These are phyloP conservation scores for Hyperoodon ampullatus DNA, from an alignment of 2,113 vertebrate genomes.

Conservation along the genomic window DNA sequence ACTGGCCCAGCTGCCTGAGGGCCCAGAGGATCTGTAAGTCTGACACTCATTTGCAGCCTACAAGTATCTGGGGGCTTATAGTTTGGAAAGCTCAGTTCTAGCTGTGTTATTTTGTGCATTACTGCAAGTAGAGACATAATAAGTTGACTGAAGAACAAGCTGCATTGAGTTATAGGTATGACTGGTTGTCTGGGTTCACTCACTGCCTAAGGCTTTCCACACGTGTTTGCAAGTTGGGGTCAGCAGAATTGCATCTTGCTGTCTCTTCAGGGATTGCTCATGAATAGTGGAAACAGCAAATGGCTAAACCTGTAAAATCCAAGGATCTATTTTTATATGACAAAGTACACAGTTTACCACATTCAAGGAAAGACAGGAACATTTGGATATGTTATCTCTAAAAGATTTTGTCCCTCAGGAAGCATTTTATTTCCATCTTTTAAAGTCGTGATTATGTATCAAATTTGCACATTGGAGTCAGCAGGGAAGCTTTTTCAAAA, in stretches of 20 bases:
- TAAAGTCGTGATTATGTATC: conserved; percentile 1
- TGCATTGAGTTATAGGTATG: neutral
- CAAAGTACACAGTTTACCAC: neutral
- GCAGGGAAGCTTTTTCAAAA: conserved; percentile 34
- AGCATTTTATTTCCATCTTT: neutral
- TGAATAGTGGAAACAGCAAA: neutral
- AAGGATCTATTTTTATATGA: neutral
- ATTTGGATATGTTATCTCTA: neutral
- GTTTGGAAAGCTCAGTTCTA: neutral
- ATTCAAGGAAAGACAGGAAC: conserved; percentile 4
- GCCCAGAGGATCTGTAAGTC: neutral
- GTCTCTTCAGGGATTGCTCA: neutral
- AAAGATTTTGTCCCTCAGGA: neutral
- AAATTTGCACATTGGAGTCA: neutral
- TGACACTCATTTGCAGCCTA: neutral
- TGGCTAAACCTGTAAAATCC: neutral
- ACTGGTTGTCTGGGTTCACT: neutral
- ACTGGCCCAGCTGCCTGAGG: neutral
- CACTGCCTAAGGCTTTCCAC: neutral
- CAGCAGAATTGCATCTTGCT: neutral
- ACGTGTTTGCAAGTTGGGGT: neutral
- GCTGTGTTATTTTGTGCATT: neutral
- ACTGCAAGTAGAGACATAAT: neutral
- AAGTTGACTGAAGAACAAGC: neutral
- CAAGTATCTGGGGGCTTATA: neutral